Base-by-base conservation (phyloP, 2,888 invertebrate species). In the Cerastis leucographa region DNA sequence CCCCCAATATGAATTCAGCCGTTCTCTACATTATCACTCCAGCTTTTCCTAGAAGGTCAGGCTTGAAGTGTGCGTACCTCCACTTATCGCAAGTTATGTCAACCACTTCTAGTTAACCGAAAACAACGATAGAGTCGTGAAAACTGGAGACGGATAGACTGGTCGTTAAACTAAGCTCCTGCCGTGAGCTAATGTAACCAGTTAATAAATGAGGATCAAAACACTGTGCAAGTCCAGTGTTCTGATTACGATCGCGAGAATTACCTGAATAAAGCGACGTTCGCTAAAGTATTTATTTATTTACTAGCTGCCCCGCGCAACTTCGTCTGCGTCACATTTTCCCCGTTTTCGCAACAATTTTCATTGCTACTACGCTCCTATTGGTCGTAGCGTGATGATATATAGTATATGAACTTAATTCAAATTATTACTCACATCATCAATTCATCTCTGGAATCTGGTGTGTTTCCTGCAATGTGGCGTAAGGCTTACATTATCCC, bases 131-230 rank as follows among this genome's bases (percentile, higher is more conserved):
- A 1, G n/a, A 54, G 12, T 56, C 54, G 54, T 56, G 25, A 56
- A 56, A 25, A 56, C n/a, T 56, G 54, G 14, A 56, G n/a, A 54
- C n/a, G 12, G 54, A 54, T 51, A 51, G 22, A 51, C 22, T 22
- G 22, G 22, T 2, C 2, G 9, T 51, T 51, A 51, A 51, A 22
- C 51, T 51, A 22, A 22, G 51, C 22, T 51, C 8, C 4, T 56
- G 22, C 51, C 19, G 35, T 40, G 61, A 69, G 42, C 35, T 62
- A 25, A 22, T 51, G 68, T 22, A 40, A 68, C 17, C 25, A 75
- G 49, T 1, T 76, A n/a, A 62, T 56, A 25, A 14, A 59, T 29
- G n/a, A 25, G 19, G 42, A n/a, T n/a, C n/a, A n/a, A n/a, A 11
- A 6, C 72, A 51, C 14, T 1, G 14, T 40, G 19, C n/a, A 29